Conservation (phyloP, 2,888 invertebrate species). For the Callosobruchus maculatus region DNA sequence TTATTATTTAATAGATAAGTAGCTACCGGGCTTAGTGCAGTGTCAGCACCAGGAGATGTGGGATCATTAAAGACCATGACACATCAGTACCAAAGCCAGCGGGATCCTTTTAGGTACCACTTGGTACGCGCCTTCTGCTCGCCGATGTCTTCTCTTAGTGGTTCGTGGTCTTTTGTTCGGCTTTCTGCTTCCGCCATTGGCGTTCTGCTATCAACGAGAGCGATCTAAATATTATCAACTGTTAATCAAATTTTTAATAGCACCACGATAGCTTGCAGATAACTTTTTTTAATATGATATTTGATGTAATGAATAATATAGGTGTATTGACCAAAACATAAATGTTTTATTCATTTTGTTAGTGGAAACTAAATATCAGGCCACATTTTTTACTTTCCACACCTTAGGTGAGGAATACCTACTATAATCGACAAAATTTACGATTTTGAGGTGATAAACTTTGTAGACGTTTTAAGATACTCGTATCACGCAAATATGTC, state of each 20-base stretch:
- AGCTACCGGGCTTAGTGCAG: slow-evolving; percentile 48
- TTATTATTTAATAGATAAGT: slow-evolving; percentile 48
- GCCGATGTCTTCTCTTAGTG: background rate
- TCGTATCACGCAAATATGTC: no score
- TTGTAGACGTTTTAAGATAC: no score
- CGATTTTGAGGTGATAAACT: no score
- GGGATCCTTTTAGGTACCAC: background rate
- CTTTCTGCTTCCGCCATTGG: background rate
- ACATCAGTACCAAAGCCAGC: slow-evolving; percentile 15
- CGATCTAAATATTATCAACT: background rate
- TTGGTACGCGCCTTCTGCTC: background rate
- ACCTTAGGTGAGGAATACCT: no score
- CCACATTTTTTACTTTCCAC: no score
- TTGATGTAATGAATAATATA: no score
- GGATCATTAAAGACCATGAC: slow-evolving; percentile 49
- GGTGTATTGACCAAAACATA: no score
- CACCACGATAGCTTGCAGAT: background rate
- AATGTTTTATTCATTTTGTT: no score
- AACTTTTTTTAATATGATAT: background rate
- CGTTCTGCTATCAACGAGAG: background rate
- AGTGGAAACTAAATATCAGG: no score
- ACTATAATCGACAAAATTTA: no score
- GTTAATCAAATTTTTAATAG: background rate
- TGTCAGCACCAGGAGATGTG: slow-evolving; percentile 39
- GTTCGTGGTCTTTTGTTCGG: background rate